Conservation (phyloP, 1,140 invertebrate species). For the Wasmannia auropunctata region DNA sequence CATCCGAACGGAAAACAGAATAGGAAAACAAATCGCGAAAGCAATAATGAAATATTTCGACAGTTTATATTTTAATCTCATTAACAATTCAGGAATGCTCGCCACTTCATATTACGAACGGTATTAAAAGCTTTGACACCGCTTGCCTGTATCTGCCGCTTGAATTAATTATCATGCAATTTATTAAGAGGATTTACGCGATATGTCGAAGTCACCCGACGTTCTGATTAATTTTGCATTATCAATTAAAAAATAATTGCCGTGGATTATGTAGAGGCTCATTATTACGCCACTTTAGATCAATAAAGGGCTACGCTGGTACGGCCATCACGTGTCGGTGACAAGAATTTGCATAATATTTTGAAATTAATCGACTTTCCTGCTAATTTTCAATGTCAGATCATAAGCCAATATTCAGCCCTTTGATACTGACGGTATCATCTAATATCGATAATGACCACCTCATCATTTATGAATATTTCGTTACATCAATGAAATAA, state of each 20-base stretch:
- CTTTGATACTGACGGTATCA: constrained; percentile 8
- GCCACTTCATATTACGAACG: constrained; percentile 20
- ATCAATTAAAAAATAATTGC: constrained; percentile 59
- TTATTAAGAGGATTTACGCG: constrained; percentile 55
- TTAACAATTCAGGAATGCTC: constrained; percentile 42
- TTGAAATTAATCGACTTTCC: constrained; percentile 57
- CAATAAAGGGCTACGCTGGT: constrained; percentile 12
- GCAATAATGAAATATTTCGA: constrained; percentile 10
- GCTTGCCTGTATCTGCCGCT: not conserved
- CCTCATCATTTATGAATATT: constrained; percentile 35
- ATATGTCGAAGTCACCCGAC: constrained; percentile 36
- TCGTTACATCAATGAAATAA: constrained; percentile 19
- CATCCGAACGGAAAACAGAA: not conserved
- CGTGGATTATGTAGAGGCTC: constrained; percentile 31
- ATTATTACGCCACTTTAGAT: constrained; percentile 53
- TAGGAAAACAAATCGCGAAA: not conserved
- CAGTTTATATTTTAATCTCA: constrained; percentile 35
- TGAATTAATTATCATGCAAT: constrained; percentile 53
- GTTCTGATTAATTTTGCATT: constrained; percentile 43
- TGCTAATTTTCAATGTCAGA: constrained; percentile 28
- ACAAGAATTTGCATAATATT: constrained; percentile 50
- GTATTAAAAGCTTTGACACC: constrained; percentile 46
- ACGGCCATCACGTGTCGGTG: not conserved
- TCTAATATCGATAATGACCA: constrained; percentile 30
- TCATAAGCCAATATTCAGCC: constrained; percentile 27